Evolutionary conservation across 2,888 invertebrate genomes (phyloP).

Genomic region (Pseudeuparius sepicola): DNA sequence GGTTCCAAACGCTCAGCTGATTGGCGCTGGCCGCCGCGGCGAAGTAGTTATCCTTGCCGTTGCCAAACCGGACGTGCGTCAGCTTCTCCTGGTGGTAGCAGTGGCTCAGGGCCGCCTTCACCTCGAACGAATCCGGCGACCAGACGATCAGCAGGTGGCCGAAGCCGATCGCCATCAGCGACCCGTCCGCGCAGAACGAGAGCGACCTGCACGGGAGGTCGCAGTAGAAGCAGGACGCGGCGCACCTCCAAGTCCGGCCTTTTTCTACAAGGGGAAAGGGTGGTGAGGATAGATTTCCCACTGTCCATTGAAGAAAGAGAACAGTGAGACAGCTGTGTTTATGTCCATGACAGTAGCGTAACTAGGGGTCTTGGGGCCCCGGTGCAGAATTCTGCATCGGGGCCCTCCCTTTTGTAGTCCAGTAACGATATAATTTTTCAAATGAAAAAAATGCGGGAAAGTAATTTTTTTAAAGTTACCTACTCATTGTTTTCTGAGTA

Average conservation of each 20-base stretch:
- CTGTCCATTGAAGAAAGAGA: conserved; percentile 3
- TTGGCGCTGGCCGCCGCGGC: conserved; percentile 47
- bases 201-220: conserved; percentile 47
- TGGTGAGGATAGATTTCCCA: conserved; percentile 11
- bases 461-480: no score
- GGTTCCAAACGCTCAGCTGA: conserved; percentile 61
- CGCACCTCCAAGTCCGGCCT: conserved; percentile 55
- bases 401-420: no score
- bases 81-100: conserved; percentile 29
- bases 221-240: conserved; percentile 52
- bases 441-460: no score
- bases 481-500: no score
- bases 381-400: no score
- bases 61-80: conserved; percentile 50
- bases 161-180: conserved; percentile 61
- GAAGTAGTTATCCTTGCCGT: conserved; percentile 45
- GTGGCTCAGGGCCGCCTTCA: conserved; percentile 49
- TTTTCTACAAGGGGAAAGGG: conserved; percentile 41
- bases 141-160: conserved; percentile 58
- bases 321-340: no score
- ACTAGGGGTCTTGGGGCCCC: no score
- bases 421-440: no score
- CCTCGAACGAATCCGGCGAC: conserved; percentile 47
- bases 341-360: no score
- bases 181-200: conserved; percentile 67